Evolutionary conservation across 2,888 invertebrate genomes (phyloP).

Genomic region (Sinhomidia bicolor): DNA sequence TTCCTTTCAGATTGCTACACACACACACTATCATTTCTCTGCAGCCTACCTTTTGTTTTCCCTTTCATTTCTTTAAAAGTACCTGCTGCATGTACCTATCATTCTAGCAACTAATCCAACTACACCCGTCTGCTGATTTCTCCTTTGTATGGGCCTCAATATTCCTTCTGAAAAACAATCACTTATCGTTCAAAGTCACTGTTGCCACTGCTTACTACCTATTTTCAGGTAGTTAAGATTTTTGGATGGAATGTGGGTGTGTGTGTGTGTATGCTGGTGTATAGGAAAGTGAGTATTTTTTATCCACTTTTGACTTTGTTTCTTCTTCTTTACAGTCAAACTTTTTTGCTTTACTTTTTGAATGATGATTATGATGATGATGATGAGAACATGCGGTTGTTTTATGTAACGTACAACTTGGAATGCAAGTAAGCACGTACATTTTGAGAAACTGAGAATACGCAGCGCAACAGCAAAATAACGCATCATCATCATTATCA

Average conservation of each 20-base stretch:
- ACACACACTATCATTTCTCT: too few relatives aligned
- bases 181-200: background rate
- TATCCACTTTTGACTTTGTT: background rate
- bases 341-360: conserved; percentile 39
- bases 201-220: background rate
- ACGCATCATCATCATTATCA: conserved; percentile 10
- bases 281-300: background rate
- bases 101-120: too few relatives aligned
- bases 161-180: background rate
- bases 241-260: background rate
- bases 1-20: too few relatives aligned
- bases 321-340: conserved; percentile 20
- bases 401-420: too few relatives aligned
- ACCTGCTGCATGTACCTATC: too few relatives aligned
- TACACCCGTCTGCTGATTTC: background rate
- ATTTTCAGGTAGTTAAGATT: background rate
- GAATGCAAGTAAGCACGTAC: background rate
- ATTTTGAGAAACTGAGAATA: background rate
- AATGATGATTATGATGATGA: conserved; percentile 29
- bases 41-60: too few relatives aligned
- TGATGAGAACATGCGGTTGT: background rate
- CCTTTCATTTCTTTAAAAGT: too few relatives aligned
- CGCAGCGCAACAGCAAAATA: background rate
- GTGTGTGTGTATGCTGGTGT: background rate
- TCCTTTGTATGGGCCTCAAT: background rate